Conservation (phyloP, 2,888 invertebrate species). For the Drosophila bunnanda region DNA sequence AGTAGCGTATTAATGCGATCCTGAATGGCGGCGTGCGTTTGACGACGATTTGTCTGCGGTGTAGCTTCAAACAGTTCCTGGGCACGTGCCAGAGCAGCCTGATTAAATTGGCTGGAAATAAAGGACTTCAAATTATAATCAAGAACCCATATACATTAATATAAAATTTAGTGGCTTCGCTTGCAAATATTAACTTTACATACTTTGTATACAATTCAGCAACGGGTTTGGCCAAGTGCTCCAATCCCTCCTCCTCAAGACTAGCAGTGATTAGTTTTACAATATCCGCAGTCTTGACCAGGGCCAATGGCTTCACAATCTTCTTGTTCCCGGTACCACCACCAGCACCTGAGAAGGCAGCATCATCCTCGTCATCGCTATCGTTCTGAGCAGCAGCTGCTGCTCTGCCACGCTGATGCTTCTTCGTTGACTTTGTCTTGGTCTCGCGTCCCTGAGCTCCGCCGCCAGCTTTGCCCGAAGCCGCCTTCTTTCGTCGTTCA, state of each 20-base stretch:
- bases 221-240: slow-evolving; percentile 89
- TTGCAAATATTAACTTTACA: slow-evolving; percentile 6
- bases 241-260: slow-evolving; percentile 90
- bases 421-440: slow-evolving; percentile 96
- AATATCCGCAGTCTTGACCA: slow-evolving; percentile 89
- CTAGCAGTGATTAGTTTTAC: slow-evolving; percentile 87
- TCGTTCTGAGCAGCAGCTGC: slow-evolving; percentile 84
- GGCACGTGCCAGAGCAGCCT: slow-evolving; percentile 88
- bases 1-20: slow-evolving; percentile 92
- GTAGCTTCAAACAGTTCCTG: slow-evolving; percentile 91
- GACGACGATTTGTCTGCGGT: slow-evolving; percentile 90
- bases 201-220: slow-evolving; percentile 89
- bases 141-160: too few relatives aligned
- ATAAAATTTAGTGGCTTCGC: too few relatives aligned
- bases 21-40: slow-evolving; percentile 92
- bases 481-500: slow-evolving; percentile 94
- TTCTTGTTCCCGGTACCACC: slow-evolving; percentile 84
- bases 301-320: slow-evolving; percentile 85
- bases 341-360: slow-evolving; percentile 52
- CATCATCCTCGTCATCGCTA: slow-evolving; percentile 89
- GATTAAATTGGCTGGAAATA: slow-evolving; percentile 87
- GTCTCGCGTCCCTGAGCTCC: slow-evolving; percentile 97
- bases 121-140: neutral
- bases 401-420: slow-evolving; percentile 87
- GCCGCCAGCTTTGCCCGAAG: slow-evolving; percentile 94